Evolutionary conservation across 2,888 invertebrate genomes (phyloP).

Genomic region (Drosophila subquinaria): DNA sequence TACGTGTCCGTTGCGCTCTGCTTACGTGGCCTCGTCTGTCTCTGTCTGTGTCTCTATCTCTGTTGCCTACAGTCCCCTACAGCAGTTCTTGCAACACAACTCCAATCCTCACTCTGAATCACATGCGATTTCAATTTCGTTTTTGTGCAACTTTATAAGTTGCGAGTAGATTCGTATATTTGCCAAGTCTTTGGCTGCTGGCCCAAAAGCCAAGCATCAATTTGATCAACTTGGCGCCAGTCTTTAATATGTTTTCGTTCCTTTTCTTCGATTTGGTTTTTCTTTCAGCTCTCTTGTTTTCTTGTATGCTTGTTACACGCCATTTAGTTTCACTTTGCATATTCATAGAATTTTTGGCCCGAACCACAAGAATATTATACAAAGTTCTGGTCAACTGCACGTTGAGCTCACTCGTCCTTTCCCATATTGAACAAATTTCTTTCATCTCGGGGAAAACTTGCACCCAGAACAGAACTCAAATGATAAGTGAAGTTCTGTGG

Average conservation of each 20-base stretch:
- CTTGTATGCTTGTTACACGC: conserved; percentile 67
- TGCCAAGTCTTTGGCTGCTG: conserved; percentile 58
- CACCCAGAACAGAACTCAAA: conserved; percentile 21
- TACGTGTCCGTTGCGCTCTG: conserved; percentile 74
- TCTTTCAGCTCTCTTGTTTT: conserved; percentile 20
- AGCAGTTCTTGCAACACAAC: conserved; percentile 12
- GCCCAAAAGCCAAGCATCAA: conserved; percentile 74
- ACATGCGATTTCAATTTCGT: conserved; percentile 58
- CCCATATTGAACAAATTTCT: conserved; percentile 35
- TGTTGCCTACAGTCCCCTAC: neutral
- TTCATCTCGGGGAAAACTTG: conserved; percentile 12
- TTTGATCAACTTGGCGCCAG: conserved; percentile 79
- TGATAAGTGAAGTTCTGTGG: conserved; percentile 56
- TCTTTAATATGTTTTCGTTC: conserved; percentile 67
- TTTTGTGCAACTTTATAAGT: conserved; percentile 64
- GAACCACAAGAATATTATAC: conserved; percentile 47
- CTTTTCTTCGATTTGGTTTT: conserved; percentile 24
- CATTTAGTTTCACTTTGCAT: conserved; percentile 76
- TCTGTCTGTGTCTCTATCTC: neutral
- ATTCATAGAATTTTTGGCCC: conserved; percentile 55
- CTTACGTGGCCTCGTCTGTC: conserved; percentile 35
- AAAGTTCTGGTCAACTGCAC: conserved; percentile 43
- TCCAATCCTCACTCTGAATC: conserved; percentile 29
- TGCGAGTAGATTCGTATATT: conserved; percentile 35
- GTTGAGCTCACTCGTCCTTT: conserved; percentile 3